phyloP scores from a whole-genome alignment of 35 echinoderm and acorn worm genomes.

The Heliocidaris tuberculata region DNA sequence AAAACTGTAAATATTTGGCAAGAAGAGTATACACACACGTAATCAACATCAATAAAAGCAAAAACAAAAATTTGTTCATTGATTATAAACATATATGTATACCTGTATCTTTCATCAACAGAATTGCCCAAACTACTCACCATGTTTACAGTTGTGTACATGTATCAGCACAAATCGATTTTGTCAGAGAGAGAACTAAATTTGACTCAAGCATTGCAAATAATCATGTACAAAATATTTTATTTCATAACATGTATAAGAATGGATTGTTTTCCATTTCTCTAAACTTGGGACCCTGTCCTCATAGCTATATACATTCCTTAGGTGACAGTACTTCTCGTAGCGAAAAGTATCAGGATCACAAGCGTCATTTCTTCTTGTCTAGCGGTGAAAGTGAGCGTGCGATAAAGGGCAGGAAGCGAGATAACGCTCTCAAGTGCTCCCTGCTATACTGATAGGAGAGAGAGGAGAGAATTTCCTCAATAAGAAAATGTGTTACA shows the following conservation, averaged over 20 bases:
- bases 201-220: background rate
- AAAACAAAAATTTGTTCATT: no score
- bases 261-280: background rate
- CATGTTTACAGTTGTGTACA: background rate
- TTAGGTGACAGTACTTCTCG: background rate
- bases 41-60: no score
- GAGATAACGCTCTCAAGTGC: conserved; percentile 8
- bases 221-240: background rate
- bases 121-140: background rate
- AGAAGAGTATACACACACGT: no score
- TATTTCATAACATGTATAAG: background rate
- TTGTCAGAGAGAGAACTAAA: background rate
- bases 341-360: background rate
- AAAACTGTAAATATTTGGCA: no score
- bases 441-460: background rate
- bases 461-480: background rate
- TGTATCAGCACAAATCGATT: background rate
- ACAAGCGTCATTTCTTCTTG: conserved; percentile 9
- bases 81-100: no score
- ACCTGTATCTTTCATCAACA: no score
- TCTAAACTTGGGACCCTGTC: background rate
- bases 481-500: background rate
- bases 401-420: background rate
- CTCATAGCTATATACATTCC: background rate
- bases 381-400: background rate